Base-by-base conservation (phyloP, 2,113 vertebrate genomes). In the Hylia prasina region DNA sequence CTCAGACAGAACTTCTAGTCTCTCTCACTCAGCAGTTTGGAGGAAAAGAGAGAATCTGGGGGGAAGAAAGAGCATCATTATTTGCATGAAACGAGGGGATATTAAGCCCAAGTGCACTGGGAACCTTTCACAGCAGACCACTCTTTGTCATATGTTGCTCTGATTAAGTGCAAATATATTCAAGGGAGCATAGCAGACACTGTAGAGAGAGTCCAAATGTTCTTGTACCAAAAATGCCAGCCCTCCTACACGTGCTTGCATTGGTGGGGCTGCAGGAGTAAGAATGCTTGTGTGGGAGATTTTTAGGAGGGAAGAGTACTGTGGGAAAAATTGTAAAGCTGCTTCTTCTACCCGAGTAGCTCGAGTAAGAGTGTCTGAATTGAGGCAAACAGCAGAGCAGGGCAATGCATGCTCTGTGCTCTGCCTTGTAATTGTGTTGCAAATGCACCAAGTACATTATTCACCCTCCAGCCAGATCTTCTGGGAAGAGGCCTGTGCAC, bases 91-190 rank as follows among this genome's bases (percentile, higher is more conserved):
- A 75, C 23, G 60, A 88, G 61, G n/a, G 58, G 48, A 58, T 83
- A 53, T 50, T 50, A 68, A 78, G 33, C 56, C 61, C 53, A 57
- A 93, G 24, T n/a, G 54, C 47, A 17, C 56, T 39, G 64, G 71
- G 15, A 56, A 73, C 64, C 85, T 93, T 75, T 66, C 82, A 60
- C 80, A 56, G 69, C 83, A 90, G 76, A 64, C n/a, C 40, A 53
- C 31, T 37, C 90, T 93, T 86, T 86, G 80, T 93, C 37, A 2
- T 68, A 24, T 11, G 40, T 82, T 89, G 44, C 44, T 86, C 75
- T 93, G 82, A 93, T 94, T 78, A 93, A 90, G 65, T 92, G 79
- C 72, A 90, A 95, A 94, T 89, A 27, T 89, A 92, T 90, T 95
- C 79, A 81, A 40, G 64, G 69, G 60, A 81, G 92, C 66, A 72